phyloP scores from a whole-genome alignment of 1,140 invertebrate species.

The Heliconius nattereri region DNA sequence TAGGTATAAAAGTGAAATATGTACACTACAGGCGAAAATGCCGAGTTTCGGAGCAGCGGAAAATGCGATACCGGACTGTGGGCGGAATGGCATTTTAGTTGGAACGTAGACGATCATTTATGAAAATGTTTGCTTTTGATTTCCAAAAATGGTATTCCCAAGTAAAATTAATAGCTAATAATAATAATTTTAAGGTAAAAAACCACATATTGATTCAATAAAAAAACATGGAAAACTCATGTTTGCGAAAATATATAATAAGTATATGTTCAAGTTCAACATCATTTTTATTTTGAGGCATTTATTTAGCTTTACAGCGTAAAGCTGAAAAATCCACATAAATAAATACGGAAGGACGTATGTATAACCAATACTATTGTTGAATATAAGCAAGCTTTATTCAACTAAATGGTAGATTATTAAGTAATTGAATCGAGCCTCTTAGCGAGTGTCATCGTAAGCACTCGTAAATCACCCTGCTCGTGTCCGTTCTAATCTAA shows the following conservation, averaged over 20 bases:
- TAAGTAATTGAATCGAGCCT: constrained; percentile 56
- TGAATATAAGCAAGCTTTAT: not conserved
- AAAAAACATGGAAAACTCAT: too few relatives aligned
- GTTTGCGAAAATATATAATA: too few relatives aligned
- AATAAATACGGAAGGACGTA: too few relatives aligned
- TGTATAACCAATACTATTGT: not conserved
- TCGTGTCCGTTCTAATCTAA: constrained; percentile 33
- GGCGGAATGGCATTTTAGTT: constrained; percentile 35
- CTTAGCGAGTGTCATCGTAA: constrained; percentile 51
- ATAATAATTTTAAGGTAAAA: not conserved
- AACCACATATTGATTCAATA: not conserved
- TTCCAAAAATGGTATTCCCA: not conserved
- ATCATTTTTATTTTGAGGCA: too few relatives aligned
- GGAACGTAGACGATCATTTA: constrained; percentile 19
- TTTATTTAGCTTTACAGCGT: too few relatives aligned
- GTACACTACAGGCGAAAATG: constrained; percentile 27
- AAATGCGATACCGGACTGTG: constrained; percentile 45
- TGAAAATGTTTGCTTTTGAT: constrained; percentile 7
- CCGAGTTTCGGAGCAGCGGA: constrained; percentile 43
- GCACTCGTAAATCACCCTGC: constrained; percentile 44
- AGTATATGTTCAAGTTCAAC: too few relatives aligned
- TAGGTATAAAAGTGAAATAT: constrained; percentile 33
- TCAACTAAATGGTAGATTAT: not conserved
- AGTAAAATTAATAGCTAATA: not conserved
- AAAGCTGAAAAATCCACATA: too few relatives aligned